Conservation (phyloP, 2,797 vertebrate species). For the Schizopygopsis pylzovi region DNA sequence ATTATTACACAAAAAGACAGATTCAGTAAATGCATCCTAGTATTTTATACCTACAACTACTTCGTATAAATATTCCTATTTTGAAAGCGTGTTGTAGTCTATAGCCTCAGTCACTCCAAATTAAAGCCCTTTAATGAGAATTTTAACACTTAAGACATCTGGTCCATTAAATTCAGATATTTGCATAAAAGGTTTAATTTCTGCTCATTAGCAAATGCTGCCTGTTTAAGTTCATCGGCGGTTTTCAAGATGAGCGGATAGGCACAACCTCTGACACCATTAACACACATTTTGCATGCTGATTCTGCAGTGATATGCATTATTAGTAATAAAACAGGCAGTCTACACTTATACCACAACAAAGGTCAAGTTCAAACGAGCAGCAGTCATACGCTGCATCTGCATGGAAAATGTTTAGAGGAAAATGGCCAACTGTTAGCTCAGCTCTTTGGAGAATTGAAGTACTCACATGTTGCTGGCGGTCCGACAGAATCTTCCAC, state of each 20-base stretch:
- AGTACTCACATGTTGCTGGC: slow-evolving; percentile 93
- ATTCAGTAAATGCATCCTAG: slow-evolving; percentile 44
- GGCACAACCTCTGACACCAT: slow-evolving; percentile 51
- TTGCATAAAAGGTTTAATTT: slow-evolving; percentile 71
- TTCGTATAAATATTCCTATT: slow-evolving; percentile 41
- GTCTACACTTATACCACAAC: not conserved
- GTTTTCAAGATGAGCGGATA: slow-evolving; percentile 15
- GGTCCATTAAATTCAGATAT: slow-evolving; percentile 73
- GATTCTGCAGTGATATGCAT: slow-evolving; percentile 43
- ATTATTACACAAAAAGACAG: not conserved
- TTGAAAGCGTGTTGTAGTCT: slow-evolving; percentile 60
- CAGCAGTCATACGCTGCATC: slow-evolving; percentile 1
- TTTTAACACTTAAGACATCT: slow-evolving; percentile 73
- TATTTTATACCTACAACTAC: slow-evolving; percentile 47
- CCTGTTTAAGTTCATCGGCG: slow-evolving; percentile 58
- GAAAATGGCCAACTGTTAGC: not conserved
- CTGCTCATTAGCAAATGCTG: slow-evolving; percentile 69
- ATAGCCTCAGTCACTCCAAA: slow-evolving; percentile 73
- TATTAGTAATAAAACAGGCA: slow-evolving; percentile 17
- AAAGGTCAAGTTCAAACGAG: not conserved
- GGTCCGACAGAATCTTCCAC: slow-evolving; percentile 98
- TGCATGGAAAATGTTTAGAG: slow-evolving; percentile 1
- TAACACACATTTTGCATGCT: slow-evolving; percentile 31
- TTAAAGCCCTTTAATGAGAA: slow-evolving; percentile 66
- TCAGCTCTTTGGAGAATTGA: not conserved